These are phyloP conservation scores for Aurelia aurita DNA, from an alignment of 30 jellyfish, hydroid and myxozoan species.

Conservation along the genomic window DNA sequence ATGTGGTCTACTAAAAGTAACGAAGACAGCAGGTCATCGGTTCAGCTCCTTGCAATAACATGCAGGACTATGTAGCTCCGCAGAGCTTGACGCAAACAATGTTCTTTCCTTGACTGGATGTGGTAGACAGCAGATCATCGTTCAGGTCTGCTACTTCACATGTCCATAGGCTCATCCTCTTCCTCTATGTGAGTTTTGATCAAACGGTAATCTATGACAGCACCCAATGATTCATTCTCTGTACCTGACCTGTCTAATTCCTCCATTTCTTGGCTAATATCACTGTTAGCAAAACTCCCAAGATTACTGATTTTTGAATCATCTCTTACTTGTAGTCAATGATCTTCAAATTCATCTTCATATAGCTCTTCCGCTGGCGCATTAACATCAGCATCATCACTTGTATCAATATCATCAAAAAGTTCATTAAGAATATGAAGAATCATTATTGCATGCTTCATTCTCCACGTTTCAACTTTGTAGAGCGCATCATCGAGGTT, in stretches of 20 bases:
- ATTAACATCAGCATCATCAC: slow-evolving; percentile 11
- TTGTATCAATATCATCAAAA: slow-evolving; percentile 42
- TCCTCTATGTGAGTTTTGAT: no score
- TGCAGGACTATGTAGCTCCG: no score
- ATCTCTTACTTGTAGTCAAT: slow-evolving; percentile 23
- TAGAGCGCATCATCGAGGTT: slow-evolving; percentile 16
- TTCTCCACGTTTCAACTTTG: slow-evolving; percentile 38
- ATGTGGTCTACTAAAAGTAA: no score
- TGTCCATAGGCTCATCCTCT: no score
- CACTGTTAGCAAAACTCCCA: background rate
- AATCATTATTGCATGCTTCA: slow-evolving; percentile 32
- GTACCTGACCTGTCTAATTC: no score
- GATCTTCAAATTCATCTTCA: slow-evolving; percentile 31
- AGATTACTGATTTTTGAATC: background rate
- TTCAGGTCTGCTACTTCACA: background rate
- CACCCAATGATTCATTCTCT: no score
- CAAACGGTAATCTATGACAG: no score
- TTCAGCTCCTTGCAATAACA: no score
- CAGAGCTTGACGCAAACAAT: no score
- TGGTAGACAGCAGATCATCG: no score
- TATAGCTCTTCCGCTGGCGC: slow-evolving; percentile 4
- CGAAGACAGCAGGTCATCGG: no score
- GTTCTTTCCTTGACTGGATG: no score
- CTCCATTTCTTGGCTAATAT: background rate
- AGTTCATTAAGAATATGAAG: slow-evolving; percentile 14